These are phyloP conservation scores for Leptobrachium ailaonicum DNA, from an alignment of 2,113 vertebrate species.

Conservation along the genomic window DNA sequence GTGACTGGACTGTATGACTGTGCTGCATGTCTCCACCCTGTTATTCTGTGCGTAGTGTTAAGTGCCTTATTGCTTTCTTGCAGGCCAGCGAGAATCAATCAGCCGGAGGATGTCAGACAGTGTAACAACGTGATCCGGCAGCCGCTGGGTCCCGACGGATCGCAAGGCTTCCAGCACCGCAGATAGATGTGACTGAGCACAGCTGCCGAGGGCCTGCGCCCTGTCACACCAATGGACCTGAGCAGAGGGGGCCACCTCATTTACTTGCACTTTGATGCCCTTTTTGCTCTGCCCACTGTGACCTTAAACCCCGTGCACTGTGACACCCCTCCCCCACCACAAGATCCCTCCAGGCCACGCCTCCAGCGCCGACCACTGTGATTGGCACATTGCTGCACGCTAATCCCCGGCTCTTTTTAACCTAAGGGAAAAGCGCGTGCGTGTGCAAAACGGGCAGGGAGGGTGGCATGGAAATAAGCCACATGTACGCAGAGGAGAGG, in stretches of 20 bases:
- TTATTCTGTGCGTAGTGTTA: too few relatives aligned
- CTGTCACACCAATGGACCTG: conserved; percentile 66
- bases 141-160: conserved; percentile 87
- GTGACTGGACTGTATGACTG: too few relatives aligned
- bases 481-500: conserved; percentile 52
- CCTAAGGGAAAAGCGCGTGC: conserved; percentile 23
- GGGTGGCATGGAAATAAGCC: conserved; percentile 51
- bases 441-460: conserved; percentile 44
- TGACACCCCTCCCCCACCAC: conserved; percentile 63
- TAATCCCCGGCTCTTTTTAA: conserved; percentile 56
- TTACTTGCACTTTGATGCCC: conserved; percentile 77
- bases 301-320: conserved; percentile 78
- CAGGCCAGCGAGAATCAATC: conserved; percentile 83
- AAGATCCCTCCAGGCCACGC: background rate
- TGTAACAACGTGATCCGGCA: conserved; percentile 88
- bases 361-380: conserved; percentile 68
- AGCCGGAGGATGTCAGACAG: conserved; percentile 82
- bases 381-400: conserved; percentile 60
- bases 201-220: conserved; percentile 54
- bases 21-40: too few relatives aligned
- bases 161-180: conserved; percentile 91
- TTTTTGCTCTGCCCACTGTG: conserved; percentile 86
- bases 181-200: conserved; percentile 76
- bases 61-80: conserved; percentile 19
- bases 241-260: conserved; percentile 66